Conservation (phyloP, 2,113 vertebrate species). For the Hyla sarda region DNA sequence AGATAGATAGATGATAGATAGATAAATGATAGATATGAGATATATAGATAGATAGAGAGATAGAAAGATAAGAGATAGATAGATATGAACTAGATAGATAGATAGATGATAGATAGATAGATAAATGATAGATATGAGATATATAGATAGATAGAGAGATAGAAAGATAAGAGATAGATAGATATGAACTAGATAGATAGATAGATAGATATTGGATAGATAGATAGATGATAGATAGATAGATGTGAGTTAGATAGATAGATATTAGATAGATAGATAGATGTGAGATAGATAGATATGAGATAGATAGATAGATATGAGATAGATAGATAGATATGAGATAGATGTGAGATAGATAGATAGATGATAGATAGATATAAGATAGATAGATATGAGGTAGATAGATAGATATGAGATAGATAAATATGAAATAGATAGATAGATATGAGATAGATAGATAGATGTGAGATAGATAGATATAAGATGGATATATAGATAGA, state of each 20-base stretch:
- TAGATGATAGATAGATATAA: neutral
- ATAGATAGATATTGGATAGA: neutral
- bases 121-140: too few relatives aligned
- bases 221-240: too few relatives aligned
- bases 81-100: too few relatives aligned
- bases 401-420: too few relatives aligned
- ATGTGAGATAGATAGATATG: neutral
- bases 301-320: neutral
- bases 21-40: too few relatives aligned
- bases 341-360: slow-evolving; percentile 9
- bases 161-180: neutral
- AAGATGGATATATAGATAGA: neutral
- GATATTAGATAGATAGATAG: neutral
- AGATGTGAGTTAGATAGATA: too few relatives aligned
- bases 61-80: neutral
- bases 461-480: slow-evolving; percentile 6
- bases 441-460: neutral
- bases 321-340: too few relatives aligned
- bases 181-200: neutral
- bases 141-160: neutral
- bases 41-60: neutral
- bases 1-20: too few relatives aligned
- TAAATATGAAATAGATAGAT: neutral
- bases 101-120: too few relatives aligned
- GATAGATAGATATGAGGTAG: slow-evolving; percentile 14